Base-by-base conservation (phyloP, 2,797 vertebrate genomes). In the Taenioides sp. region DNA sequence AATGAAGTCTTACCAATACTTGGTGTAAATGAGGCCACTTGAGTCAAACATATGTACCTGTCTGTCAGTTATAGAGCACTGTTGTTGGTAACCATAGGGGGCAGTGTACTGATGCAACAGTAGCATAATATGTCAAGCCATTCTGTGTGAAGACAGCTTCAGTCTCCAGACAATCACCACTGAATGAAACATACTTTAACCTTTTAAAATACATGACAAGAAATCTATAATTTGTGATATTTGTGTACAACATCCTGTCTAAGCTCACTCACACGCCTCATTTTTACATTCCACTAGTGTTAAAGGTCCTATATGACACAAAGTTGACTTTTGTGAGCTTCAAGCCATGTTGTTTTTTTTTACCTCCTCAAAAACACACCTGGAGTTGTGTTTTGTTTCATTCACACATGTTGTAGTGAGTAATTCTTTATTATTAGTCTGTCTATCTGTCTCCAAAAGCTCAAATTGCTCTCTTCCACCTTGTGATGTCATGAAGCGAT, bases 51-150 rank as follows among this genome's bases (percentile, higher is more conserved):
- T 22, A 37, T 31, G 17, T 27, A 6, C 9, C 27, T 7, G 34
- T 14, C 22, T 65, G 63, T 20, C 40, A 50, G 23, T 49, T 3
- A 25, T 7, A 27, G 20, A 7, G 25, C 18, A 1, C 40, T 43
- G 34, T 47, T 12, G 27, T 27, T 27, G 3, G 62, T 23, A 25
- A 27, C 43, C 65, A 31, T 47, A 52, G 62, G 40, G 23, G 54
- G 22, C 27, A 14, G 18, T 40, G 37, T 31, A 47, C 71, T 0
- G 0, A 72, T 49, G 70, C 43, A 60, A 34, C 66, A 73, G 37
- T 80, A 78, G 70, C 67, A 63, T 37, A 9, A 37, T 10, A 37
- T 37, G 34, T 55, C 54, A 23, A 55, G 49, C n/a, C 54, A 55
- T 10, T 37, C 14, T 5, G 23, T 25, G 55, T 58, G 55, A 16